phyloP scores from a whole-genome alignment of 2,888 invertebrate species.

The Cerceris rybyensis region DNA sequence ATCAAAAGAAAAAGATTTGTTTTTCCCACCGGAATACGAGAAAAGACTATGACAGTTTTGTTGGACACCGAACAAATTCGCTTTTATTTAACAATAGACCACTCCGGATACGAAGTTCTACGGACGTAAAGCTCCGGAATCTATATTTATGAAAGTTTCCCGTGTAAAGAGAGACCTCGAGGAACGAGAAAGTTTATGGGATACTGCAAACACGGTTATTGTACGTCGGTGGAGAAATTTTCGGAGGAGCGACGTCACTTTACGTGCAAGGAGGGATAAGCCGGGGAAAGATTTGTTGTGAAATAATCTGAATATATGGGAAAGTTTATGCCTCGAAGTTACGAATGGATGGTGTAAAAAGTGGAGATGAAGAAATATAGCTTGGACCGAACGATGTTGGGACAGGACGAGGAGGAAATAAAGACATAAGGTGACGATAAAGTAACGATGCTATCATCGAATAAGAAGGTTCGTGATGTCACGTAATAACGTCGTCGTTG shows the following conservation, averaged over 20 bases:
- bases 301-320: conserved; percentile 12
- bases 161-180: background rate
- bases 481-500: too few relatives aligned
- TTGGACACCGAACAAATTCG: background rate
- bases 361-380: conserved; percentile 16
- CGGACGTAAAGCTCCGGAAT: background rate
- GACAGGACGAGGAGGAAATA: background rate
- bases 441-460: background rate
- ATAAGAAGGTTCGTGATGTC: too few relatives aligned
- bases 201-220: background rate
- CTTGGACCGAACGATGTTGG: conserved; percentile 8
- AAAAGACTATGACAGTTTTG: background rate
- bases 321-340: conserved; percentile 10
- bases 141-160: background rate
- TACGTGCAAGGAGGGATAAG: background rate
- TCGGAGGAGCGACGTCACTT: background rate
- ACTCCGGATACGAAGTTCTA: background rate
- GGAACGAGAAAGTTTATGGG: background rate
- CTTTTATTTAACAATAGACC: too few relatives aligned
- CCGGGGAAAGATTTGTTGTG: background rate
- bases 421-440: conserved; percentile 17
- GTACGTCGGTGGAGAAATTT: background rate
- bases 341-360: background rate
- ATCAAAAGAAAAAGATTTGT: background rate
- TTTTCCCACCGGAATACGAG: background rate